Conservation (phyloP, 2,888 invertebrate species). For the Oeneis ivallda region DNA sequence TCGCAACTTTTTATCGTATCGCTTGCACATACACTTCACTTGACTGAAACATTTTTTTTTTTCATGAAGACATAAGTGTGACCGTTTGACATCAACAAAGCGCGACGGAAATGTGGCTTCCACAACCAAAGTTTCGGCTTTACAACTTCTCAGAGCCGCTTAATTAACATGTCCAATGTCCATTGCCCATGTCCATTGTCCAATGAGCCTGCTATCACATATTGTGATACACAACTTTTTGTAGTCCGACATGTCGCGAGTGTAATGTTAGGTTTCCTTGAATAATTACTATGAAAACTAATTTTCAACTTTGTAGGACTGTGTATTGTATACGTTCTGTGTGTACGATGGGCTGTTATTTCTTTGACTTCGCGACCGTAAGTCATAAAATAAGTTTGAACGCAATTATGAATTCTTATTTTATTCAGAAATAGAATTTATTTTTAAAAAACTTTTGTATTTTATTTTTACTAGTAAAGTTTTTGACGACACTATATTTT, state of each 20-base stretch:
- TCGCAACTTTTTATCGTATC: neutral
- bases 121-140: too few species aligned
- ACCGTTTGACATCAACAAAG: too few species aligned
- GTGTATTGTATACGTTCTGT: conserved; percentile 8
- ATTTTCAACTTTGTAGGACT: conserved; percentile 14
- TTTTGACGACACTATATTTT: too few species aligned
- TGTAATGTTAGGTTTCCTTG: neutral
- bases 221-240: neutral
- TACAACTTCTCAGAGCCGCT: neutral
- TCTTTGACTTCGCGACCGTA: neutral
- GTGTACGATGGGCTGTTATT: conserved; percentile 4
- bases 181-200: too few species aligned
- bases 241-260: neutral
- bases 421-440: neutral
- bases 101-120: too few species aligned
- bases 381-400: neutral
- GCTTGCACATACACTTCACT: neutral
- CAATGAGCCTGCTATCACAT: too few species aligned
- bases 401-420: neutral
- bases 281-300: conserved; percentile 22
- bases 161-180: too few species aligned
- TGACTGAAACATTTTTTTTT: neutral
- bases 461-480: too few species aligned
- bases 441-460: too few species aligned
- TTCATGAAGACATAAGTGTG: too few species aligned